A percentile compares a stretch with the other conserved stretches of the same genome.
Evolutionary conservation across 1,140 invertebrate species (phyloP).

Genomic region (Battus philenor): DNA sequence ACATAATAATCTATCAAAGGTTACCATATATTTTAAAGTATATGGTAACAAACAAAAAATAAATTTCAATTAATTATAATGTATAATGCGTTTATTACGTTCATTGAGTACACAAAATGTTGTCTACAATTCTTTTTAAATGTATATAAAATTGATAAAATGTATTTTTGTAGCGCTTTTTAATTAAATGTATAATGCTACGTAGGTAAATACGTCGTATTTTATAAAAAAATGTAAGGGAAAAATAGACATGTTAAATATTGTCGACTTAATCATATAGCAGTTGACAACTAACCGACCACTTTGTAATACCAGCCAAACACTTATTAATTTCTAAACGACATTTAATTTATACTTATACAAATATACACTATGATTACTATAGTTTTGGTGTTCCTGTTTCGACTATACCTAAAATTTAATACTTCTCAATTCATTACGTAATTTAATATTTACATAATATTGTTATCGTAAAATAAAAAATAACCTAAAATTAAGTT

Average conservation of each 20-base stretch:
- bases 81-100: too few species aligned
- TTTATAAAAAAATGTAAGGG: not conserved
- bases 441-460: not conserved
- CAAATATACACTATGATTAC: not conserved
- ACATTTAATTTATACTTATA: not conserved
- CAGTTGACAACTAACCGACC: not conserved
- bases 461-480: too few species aligned
- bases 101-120: too few species aligned
- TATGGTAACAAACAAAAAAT: too few species aligned
- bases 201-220: not conserved
- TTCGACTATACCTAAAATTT: conserved; percentile 10
- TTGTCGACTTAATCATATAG: not conserved
- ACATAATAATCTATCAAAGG: too few species aligned
- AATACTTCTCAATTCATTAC: too few species aligned
- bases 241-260: not conserved
- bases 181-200: not conserved
- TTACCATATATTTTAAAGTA: too few species aligned
- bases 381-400: conserved; percentile 11
- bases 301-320: not conserved
- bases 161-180: not conserved
- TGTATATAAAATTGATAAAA: too few species aligned
- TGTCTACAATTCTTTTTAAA: too few species aligned
- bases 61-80: too few species aligned
- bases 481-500: too few species aligned
- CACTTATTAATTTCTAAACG: too few species aligned